Evolutionary conservation across 2,113 vertebrate genomes (phyloP).

Genomic region (Boulengeromyrus knoepffleri): DNA sequence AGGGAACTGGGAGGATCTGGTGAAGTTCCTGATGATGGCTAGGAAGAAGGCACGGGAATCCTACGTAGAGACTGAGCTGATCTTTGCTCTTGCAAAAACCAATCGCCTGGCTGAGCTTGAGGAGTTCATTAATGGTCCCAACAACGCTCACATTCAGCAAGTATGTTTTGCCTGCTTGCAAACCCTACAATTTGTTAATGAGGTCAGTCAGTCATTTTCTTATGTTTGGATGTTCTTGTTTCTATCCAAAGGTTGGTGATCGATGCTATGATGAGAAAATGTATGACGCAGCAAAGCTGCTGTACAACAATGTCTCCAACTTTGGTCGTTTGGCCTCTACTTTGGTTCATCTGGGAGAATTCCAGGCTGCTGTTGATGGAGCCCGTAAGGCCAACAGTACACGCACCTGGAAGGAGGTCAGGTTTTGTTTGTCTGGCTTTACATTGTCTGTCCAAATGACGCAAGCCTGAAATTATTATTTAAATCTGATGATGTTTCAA

Average conservation of each 20-base stretch:
- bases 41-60: slow-evolving; percentile 96
- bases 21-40: slow-evolving; percentile 97
- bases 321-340: slow-evolving; percentile 95
- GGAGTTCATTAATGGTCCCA: slow-evolving; percentile 97
- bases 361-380: slow-evolving; percentile 94
- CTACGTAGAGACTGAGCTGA: slow-evolving; percentile 92
- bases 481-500: background rate
- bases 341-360: slow-evolving; percentile 91
- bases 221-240: background rate
- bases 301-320: slow-evolving; percentile 98
- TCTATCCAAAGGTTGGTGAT: slow-evolving; percentile 76
- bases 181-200: background rate
- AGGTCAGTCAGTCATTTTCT: background rate
- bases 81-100: slow-evolving; percentile 95
- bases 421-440: background rate
- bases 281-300: slow-evolving; percentile 94
- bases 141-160: slow-evolving; percentile 98
- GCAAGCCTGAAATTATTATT: background rate
- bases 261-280: slow-evolving; percentile 97
- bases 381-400: slow-evolving; percentile 98
- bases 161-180: slow-evolving; percentile 52
- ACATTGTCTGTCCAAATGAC: background rate
- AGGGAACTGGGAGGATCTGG: slow-evolving; percentile 99
- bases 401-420: slow-evolving; percentile 96
- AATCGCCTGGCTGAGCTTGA: slow-evolving; percentile 95